Percentiles rank a stretch among this genome's conserved stretches.
phyloP scores from a whole-genome alignment of 2,888 invertebrate species.

The Ligdia adustata region DNA sequence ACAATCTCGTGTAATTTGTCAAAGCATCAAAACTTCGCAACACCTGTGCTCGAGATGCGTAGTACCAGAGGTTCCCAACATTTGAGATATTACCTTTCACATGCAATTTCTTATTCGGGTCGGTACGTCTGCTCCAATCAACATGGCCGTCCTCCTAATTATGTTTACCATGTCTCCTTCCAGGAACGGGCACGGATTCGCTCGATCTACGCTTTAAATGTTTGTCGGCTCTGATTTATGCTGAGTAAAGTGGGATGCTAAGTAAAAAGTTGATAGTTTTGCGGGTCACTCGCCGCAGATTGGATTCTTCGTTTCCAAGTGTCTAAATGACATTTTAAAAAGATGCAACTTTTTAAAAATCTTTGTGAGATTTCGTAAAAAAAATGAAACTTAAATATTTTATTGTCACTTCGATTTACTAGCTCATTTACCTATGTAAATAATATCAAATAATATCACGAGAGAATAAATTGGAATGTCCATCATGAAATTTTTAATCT shows the following conservation, averaged over 20 bases:
- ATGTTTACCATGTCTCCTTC: slow-evolving; percentile 65
- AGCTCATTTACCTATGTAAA: neutral
- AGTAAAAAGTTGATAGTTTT: slow-evolving; percentile 27
- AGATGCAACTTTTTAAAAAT: no score
- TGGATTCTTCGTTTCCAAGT: slow-evolving; percentile 17
- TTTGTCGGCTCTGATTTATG: slow-evolving; percentile 50
- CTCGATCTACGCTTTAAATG: slow-evolving; percentile 49
- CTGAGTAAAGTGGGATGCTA: slow-evolving; percentile 33
- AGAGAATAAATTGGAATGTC: neutral
- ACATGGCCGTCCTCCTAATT: slow-evolving; percentile 65
- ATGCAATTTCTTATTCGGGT: slow-evolving; percentile 61
- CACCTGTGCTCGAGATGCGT: slow-evolving; percentile 45
- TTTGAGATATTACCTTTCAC: slow-evolving; percentile 65
- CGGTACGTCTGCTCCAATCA: slow-evolving; percentile 65
- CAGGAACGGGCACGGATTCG: slow-evolving; percentile 49
- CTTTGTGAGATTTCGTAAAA: no score
- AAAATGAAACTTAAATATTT: no score
- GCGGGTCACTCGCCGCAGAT: slow-evolving; percentile 8
- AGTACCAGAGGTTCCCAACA: slow-evolving; percentile 55
- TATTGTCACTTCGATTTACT: neutral
- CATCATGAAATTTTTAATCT: neutral
- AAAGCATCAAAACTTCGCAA: slow-evolving; percentile 46
- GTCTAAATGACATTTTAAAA: no score
- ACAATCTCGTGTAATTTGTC: slow-evolving; percentile 41
- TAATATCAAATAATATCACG: neutral